Conservation (phyloP, 2,888 invertebrate species). For the Oligia fasciuncula region DNA sequence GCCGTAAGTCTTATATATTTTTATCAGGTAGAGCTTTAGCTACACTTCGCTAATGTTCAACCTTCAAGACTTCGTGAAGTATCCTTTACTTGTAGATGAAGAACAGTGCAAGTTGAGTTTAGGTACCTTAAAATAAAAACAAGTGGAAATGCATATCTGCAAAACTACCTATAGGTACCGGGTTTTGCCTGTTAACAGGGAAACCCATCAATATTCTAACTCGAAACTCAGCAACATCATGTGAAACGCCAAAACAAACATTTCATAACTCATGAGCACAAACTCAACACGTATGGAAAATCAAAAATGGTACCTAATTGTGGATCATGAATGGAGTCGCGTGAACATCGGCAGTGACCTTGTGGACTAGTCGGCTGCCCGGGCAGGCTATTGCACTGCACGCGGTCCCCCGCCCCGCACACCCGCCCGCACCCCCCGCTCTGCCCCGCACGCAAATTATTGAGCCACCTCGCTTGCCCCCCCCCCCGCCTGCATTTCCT, state of each 20-base stretch:
- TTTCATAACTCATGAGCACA: slow-evolving; percentile 23
- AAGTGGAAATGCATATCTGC: background rate
- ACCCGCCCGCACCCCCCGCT: slow-evolving; percentile 50
- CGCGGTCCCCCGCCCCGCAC: slow-evolving; percentile 62
- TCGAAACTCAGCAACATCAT: slow-evolving; percentile 3
- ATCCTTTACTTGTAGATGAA: background rate
- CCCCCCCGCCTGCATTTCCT: slow-evolving; percentile 79
- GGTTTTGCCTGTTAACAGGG: too few species aligned
- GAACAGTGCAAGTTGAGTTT: background rate
- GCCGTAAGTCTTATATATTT: background rate
- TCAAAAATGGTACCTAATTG: slow-evolving; percentile 78
- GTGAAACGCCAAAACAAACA: slow-evolving; percentile 19
- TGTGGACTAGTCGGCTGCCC: slow-evolving; percentile 78
- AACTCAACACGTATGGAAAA: slow-evolving; percentile 66
- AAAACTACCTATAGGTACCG: background rate
- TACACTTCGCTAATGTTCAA: background rate
- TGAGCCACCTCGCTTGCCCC: slow-evolving; percentile 72
- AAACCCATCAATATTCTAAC: background rate
- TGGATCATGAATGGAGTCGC: slow-evolving; percentile 83
- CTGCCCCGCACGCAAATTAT: slow-evolving; percentile 83
- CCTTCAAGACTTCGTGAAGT: background rate
- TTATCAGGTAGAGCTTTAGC: background rate
- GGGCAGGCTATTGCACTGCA: slow-evolving; percentile 81
- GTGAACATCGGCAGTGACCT: slow-evolving; percentile 85
- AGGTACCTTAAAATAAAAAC: background rate